Conservation (phyloP, 2,113 vertebrate species). For the Nettapus auritus region DNA sequence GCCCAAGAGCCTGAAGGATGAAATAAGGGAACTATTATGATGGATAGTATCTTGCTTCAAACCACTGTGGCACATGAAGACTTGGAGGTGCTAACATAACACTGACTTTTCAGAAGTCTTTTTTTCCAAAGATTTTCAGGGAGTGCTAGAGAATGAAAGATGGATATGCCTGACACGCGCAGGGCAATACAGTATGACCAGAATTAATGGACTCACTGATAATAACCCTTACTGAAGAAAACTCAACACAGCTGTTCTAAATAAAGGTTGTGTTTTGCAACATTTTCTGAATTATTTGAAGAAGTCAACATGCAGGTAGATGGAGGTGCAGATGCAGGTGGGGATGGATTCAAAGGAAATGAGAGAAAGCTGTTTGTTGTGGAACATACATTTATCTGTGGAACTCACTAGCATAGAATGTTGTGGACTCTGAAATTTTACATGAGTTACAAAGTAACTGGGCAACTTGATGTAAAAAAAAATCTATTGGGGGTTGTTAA, state of each 20-base stretch:
- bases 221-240: background rate
- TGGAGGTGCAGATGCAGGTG: background rate
- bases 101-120: background rate
- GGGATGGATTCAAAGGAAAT: background rate
- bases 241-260: background rate
- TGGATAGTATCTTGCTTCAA: conserved; percentile 11
- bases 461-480: background rate
- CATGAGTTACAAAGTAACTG: fast-evolving
- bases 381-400: background rate
- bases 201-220: background rate
- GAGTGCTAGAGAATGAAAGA: background rate
- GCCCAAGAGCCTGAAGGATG: conserved; percentile 16
- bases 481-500: background rate
- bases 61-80: background rate
- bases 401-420: background rate
- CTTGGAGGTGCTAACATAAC: background rate
- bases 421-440: background rate
- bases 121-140: background rate
- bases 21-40: conserved; percentile 9
- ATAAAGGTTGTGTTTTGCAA: background rate
- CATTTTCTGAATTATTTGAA: background rate
- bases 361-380: background rate
- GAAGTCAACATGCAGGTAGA: background rate
- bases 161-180: background rate
- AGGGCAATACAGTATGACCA: background rate